phyloP scores from a whole-genome alignment of 2,888 invertebrate genomes.

The Lepidocyrtoides sp. region DNA sequence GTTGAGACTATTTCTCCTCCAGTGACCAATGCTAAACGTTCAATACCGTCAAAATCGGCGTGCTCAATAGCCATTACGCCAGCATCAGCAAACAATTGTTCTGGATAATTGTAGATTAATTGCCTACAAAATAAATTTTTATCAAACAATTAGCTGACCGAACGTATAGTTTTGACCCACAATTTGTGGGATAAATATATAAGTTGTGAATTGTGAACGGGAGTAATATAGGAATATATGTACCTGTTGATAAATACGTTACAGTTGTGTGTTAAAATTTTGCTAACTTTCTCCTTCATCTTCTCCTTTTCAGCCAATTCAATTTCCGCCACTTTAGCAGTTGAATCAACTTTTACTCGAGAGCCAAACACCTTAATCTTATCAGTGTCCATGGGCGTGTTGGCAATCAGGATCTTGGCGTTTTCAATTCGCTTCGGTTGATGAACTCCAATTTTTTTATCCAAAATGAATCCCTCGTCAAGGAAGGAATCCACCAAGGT shows the following conservation, averaged over 20 bases:
- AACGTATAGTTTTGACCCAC: no score
- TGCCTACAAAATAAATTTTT: no score
- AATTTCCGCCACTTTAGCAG: conserved; percentile 98
- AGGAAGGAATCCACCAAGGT: conserved; percentile 97
- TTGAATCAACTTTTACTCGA: conserved; percentile 96
- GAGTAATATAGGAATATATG: background rate
- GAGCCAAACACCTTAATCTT: conserved; percentile 99
- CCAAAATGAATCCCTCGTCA: conserved; percentile 97
- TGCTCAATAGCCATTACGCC: conserved; percentile 99
- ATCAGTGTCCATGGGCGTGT: conserved; percentile 99
- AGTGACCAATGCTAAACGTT: conserved; percentile 98
- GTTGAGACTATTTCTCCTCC: conserved; percentile 99
- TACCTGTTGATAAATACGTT: conserved; percentile 99
- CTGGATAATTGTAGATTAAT: conserved; percentile 99
- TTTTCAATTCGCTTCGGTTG: conserved; percentile 98
- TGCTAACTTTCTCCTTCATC: conserved; percentile 99
- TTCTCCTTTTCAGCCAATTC: conserved; percentile 99
- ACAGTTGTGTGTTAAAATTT: conserved; percentile 97
- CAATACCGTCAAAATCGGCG: conserved; percentile 99
- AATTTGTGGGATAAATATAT: no score
- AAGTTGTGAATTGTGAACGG: no score
- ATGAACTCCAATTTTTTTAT: conserved; percentile 98
- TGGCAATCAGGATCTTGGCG: conserved; percentile 98
- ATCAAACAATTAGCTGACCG: no score
- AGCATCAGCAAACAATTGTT: conserved; percentile 99